Evolutionary conservation across 2,888 invertebrate genomes (phyloP), one percentile per base, ranked within the genome.

Genomic region (Neoscelio sp.): DNA sequence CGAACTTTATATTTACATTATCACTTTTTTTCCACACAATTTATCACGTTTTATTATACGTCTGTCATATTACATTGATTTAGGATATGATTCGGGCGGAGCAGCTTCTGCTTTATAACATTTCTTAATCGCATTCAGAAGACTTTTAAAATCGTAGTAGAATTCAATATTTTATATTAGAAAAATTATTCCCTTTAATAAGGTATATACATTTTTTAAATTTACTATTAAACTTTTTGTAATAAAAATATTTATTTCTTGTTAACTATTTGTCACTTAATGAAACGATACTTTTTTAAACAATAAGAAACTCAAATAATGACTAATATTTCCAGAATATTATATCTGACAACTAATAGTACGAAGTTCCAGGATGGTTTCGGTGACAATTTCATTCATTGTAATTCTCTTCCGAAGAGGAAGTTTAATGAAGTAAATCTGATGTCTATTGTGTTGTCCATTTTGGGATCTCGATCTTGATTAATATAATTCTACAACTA

Each of bases 1-100:
- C 62, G 40, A 68, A 68, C 62, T 28, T 28, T 56, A 56, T 70
- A 76, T 76, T 76, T 76, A 76, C 68, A 68, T 68, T 68, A 76
- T 68, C 68, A 76, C 75, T 60, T 75, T 76, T 33, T 75, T 65
- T 65, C 50, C 67, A 33, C 52, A 35, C 67, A 62, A 68, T 75
- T 67, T 75, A 52, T 75, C 54, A 44, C 38, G 62, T 30, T 75
- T 75, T 75, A 75, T 74, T 67, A 67, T 62, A 62, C 18, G 35
- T 42, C 64, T 40, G 46, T 64, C 73, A 48, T 64, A 64, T 64
- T 35, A 46, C 38, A 70, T 33, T 60, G 68, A 70, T 70, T 70
- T 70, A 70, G 42, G 42, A 50, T 60, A 60, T 50, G 42, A 60
- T 58, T 50, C 60, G 40, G 70, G 42, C 30, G 60, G 42, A 42